phyloP scores from a whole-genome alignment of 2,888 invertebrate genomes.

The Ennomos quercinarius region DNA sequence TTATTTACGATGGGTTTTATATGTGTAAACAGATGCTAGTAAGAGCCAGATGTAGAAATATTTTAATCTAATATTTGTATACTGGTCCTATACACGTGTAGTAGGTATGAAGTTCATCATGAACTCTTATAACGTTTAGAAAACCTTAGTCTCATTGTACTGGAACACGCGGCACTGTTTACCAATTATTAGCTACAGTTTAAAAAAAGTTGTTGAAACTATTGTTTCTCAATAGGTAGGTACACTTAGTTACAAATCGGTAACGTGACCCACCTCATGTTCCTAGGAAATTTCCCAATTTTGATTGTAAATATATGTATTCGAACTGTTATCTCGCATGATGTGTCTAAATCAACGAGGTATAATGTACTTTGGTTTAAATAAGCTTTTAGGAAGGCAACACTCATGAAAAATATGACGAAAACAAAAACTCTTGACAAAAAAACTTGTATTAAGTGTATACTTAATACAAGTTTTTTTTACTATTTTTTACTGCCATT shows the following conservation, averaged over 20 bases:
- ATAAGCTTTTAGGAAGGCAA: not conserved
- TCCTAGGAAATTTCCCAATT: constrained; percentile 58
- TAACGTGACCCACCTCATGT: constrained; percentile 56
- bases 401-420: not conserved
- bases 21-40: constrained; percentile 15
- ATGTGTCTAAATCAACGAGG: no score
- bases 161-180: constrained; percentile 48
- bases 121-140: constrained; percentile 4
- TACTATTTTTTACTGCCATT: no score
- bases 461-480: no score
- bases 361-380: no score
- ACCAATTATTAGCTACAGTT: constrained; percentile 54
- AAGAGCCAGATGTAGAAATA: constrained; percentile 10
- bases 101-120: not conserved
- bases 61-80: constrained; percentile 11
- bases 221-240: constrained; percentile 54
- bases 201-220: constrained; percentile 49
- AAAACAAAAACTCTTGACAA: no score
- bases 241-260: constrained; percentile 49
- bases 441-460: no score
- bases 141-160: constrained; percentile 42
- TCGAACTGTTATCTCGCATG: constrained; percentile 6
- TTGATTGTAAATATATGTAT: constrained; percentile 43
- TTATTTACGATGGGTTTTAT: constrained; percentile 12
- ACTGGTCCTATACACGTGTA: constrained; percentile 8